Evolutionary conservation across 2,888 invertebrate species (phyloP), one percentile per base, ranked within the genome.

Genomic region (Ophonus ardosiacus): DNA sequence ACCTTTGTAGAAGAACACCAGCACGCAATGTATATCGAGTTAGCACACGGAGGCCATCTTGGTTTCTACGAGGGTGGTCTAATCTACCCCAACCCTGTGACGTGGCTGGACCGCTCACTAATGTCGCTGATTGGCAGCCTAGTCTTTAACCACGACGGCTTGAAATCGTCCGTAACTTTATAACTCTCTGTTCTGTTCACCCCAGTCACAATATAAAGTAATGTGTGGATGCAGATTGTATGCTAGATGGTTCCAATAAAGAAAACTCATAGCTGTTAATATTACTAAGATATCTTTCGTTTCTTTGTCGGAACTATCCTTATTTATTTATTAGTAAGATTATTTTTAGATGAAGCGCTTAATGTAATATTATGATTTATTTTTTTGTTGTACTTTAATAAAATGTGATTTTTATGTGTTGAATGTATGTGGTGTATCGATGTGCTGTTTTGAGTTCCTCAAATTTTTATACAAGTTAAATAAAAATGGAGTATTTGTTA

Each of bases 31-130:
- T 97, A 95, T 89, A 92, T 98, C 83, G 96, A 97, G 90, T 92
- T 97, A 24, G 95, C 97, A 8, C 98, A 98, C 90, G 98, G 98
- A 10, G 98, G 98, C 3, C 98, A 98, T 91, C 93, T 98, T 87
- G 98, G 98, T 18, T 98, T 97, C 92, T 98, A 98, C 90, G 98
- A 98, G 92, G 98, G 98, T 8, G 97, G 97, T 17, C 91, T 96
- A 31, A 90, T 98, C 0, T 96, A 97, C 90, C 98, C 98, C 0
- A 96, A 97, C 90, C 96, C 97, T 0, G 96, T 98, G 85, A 98
- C 98, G 85, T 98, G 98, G 98, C 92, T 98, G 86, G 98, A 98
- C 92, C 94, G 97, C 65, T 95, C 97, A 0, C 92, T 98, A n/a
- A 96, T 98, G 0, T 95, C 97, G 0, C 92, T 97, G 86, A 94